These are phyloP conservation scores for Diadophis punctatus DNA, from an alignment of 2,113 vertebrate species.

Conservation along the genomic window DNA sequence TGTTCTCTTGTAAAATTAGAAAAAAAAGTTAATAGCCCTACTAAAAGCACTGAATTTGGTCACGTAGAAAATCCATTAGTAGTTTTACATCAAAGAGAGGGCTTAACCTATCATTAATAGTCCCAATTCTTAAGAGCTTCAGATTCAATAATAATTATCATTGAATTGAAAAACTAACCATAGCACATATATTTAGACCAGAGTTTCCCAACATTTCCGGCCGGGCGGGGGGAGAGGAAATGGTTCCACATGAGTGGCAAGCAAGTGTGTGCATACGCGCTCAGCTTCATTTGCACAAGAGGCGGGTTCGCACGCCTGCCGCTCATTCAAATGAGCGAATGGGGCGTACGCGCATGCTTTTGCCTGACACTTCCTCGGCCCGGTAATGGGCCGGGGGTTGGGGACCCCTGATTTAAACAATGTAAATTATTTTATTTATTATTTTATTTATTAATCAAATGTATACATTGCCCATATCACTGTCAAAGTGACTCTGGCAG, in stretches of 20 bases:
- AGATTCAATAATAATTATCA: slow-evolving; percentile 60
- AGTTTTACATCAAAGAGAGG: slow-evolving; percentile 59
- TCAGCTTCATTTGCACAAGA: too few species aligned
- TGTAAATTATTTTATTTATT: background rate
- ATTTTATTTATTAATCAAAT: background rate
- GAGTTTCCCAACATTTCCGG: too few species aligned
- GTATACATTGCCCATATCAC: background rate
- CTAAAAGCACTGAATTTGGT: background rate
- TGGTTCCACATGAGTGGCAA: too few species aligned
- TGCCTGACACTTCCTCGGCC: background rate
- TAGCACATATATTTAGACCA: slow-evolving; percentile 56
- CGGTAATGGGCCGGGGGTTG: background rate
- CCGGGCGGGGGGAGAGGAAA: too few species aligned
- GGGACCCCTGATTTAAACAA: background rate
- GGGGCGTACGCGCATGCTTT: background rate
- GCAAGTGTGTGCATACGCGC: too few species aligned
- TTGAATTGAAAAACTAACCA: slow-evolving; percentile 54
- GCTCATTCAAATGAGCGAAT: background rate
- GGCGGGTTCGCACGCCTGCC: background rate
- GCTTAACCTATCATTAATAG: slow-evolving; percentile 58
- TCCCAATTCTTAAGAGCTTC: slow-evolving; percentile 52
- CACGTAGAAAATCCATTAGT: slow-evolving; percentile 41
- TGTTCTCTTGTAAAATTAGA: background rate
- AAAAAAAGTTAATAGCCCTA: background rate
- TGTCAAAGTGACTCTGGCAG: background rate